Evolutionary conservation across 2,888 invertebrate genomes (phyloP).

Genomic region (Tortricodes alternella): DNA sequence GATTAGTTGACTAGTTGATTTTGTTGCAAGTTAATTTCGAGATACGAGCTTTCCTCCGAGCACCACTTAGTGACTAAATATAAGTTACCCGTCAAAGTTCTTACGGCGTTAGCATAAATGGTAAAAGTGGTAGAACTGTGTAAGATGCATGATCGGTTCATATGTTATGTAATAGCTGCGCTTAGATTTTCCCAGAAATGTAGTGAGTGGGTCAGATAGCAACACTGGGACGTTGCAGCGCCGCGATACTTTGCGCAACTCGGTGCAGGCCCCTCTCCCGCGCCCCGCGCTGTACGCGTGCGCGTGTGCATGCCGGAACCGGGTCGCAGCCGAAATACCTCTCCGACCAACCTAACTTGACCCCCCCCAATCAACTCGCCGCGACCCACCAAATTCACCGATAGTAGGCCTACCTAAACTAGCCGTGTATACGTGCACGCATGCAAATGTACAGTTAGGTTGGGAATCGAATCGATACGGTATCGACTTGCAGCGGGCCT

Average conservation of each 20-base stretch:
- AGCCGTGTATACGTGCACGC: conserved; percentile 72
- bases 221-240: conserved; percentile 50
- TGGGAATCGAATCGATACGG: conserved; percentile 72
- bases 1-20: no score
- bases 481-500: conserved; percentile 44
- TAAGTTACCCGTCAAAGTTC: no score
- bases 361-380: conserved; percentile 45
- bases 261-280: conserved; percentile 65
- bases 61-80: no score
- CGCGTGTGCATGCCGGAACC: conserved; percentile 80
- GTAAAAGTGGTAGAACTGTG: no score
- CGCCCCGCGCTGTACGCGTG: conserved; percentile 66
- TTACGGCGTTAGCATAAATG: no score
- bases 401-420: conserved; percentile 47
- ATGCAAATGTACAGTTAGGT: conserved; percentile 81
- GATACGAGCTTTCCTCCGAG: no score
- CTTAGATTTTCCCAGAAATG: conserved; percentile 1
- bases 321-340: conserved; percentile 77
- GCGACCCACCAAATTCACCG: conserved; percentile 34
- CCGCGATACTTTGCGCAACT: conserved; percentile 78
- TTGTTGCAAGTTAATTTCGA: no score
- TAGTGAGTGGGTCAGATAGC: conserved; percentile 7
- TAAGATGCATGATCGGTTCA: no score
- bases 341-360: conserved; percentile 52
- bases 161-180: no score